Base-by-base conservation (phyloP, 30 jellyfish, hydroid and myxozoan species). In the Aurelia aurita region DNA sequence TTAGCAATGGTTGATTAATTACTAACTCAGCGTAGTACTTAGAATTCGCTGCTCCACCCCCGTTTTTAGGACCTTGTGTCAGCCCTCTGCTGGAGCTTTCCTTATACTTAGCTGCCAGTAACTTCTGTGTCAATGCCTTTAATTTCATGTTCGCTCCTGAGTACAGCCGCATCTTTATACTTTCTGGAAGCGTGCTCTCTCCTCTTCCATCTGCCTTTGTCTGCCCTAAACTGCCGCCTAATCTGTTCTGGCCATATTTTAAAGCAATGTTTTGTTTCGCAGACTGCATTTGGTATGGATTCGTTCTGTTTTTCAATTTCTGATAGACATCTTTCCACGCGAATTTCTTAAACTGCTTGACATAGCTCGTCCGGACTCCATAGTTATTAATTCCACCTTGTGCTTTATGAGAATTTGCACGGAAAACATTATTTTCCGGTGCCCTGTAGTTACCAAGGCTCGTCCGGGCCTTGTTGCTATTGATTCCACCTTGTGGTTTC, bases 241-340 rank as follows among this genome's bases (percentile, higher is more conserved):
- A 28, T 51, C 44, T 25, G 11, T 39, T 39, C 28, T 28, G 28
- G 27, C 31, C 69, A 18, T 57, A 53, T 58, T 58, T 57, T 3
- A 49, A 58, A 58, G 23, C 59, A 35, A 69, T 0, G 0, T 47
- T 20, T 20, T 21, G 60, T 45, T 13, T 3, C 18, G 19, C 61
- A n/a, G 25, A 15, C 57, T 21, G 26, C 18, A 1, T 25, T 19
- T 75, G 76, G 19, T 34, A 14, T 34, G 28, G 32, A 20, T 12
- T 28, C 4, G 71, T 11, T 22, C 46, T 32, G 19, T 25, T 23
- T 35, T 59, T 77, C 59, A 77, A 58, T 26, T 61, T 59, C 58
- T 77, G 78, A 27, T 77, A 77, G 35, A 77, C 22, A 22, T 59
- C 53, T 35, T 43, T 77, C 88, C 88, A 77, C 19, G 27, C 79